These are phyloP conservation scores for Mormyrus hasselquistii DNA, from an alignment of 2,797 vertebrate species.

Conservation along the genomic window DNA sequence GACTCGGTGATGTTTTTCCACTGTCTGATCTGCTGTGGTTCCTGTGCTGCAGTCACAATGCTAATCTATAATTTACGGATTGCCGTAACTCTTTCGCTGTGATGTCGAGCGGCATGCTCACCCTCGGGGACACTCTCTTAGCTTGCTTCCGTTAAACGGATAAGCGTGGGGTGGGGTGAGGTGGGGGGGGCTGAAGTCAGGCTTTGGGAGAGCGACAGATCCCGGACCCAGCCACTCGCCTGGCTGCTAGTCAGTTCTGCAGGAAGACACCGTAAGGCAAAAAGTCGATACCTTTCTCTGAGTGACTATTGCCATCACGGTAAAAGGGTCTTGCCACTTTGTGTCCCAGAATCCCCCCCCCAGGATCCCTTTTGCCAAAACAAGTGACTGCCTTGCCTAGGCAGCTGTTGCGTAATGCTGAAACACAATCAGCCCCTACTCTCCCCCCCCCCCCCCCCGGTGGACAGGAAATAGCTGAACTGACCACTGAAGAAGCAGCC, in stretches of 20 bases:
- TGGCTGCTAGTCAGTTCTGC: not conserved
- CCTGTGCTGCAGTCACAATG: not conserved
- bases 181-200: not conserved
- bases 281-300: not conserved
- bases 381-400: not conserved
- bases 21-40: not conserved
- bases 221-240: not conserved
- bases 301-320: not conserved
- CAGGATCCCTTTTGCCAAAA: not conserved
- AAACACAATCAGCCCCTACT: not conserved
- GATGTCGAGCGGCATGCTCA: not conserved
- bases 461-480: slow-evolving; percentile 1
- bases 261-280: not conserved
- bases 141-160: not conserved
- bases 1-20: not conserved
- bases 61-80: not conserved
- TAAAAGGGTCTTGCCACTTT: not conserved
- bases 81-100: not conserved
- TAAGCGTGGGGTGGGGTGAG: not conserved
- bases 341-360: not conserved
- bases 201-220: not conserved
- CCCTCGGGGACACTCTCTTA: not conserved
- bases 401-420: slow-evolving; percentile 16
- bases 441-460: not conserved
- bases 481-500: not conserved